Evolutionary conservation across 2,888 invertebrate species (phyloP), one percentile per base, ranked within the genome.

Genomic region (Parnassius orleans): DNA sequence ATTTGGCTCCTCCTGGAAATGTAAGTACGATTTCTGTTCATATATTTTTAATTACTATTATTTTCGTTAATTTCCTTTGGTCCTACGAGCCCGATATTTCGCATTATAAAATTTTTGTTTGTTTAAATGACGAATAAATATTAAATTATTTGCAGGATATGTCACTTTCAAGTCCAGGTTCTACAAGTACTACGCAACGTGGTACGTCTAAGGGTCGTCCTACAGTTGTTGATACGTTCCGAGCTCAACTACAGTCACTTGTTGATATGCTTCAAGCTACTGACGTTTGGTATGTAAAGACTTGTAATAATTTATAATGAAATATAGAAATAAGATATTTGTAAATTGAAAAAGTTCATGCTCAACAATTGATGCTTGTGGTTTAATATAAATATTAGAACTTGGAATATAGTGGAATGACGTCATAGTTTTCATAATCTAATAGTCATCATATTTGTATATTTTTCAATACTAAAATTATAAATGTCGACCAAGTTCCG

Each of bases 191-290:
- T 0, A 95, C 95, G 50, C 95, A 96, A 42, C 92, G 97, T 42
- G 97, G 97, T 14, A 97, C 97, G 0, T 96, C 96, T 14, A 98
- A 98, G 86, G 97, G 90, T 1, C 96, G 97, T 75, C 96, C 97
- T 0, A 98, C 98, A 0, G 97, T 98, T 5, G 96, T 96, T 65
- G 98, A 98, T 80, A 96, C 96, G 0, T 98, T 98, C 81, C 93
- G 98, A 48, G 95, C 96, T 62, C 98, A 98, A 77, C 85, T 98
- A 59, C 97, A 97, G 83, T 95, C 97, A 0, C 92, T 98, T 1
- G 97, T 98, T 0, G 98, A 98, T 75, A 97, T 98, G 74, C 90
- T 98, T 2, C 97, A 98, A 83, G 96, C 94, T 33, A 97, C 98
- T 1, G 97, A 96, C 62, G 97, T 97, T 2, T 98, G 97, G 98